A percentile compares a stretch with the other conserved stretches of the same genome.
These are phyloP conservation scores for Drosophila aff. DNA, from an alignment of 1,140 invertebrate species.

Conservation along the genomic window DNA sequence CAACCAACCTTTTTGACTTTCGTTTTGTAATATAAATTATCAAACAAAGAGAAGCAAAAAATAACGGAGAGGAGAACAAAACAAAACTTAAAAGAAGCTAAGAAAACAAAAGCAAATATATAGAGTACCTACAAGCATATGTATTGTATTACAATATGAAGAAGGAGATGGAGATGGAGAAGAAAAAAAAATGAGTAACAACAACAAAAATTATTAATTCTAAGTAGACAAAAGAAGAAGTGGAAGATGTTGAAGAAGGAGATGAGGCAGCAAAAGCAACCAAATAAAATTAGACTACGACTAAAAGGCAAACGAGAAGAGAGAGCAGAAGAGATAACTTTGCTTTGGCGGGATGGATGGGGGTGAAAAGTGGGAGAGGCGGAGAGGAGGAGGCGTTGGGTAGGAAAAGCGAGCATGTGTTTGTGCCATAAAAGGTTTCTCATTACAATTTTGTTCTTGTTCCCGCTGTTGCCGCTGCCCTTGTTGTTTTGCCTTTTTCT, in stretches of 20 bases:
- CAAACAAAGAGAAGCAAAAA: slow-evolving; percentile 23
- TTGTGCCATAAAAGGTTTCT: slow-evolving; percentile 79
- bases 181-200: slow-evolving; percentile 34
- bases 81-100: slow-evolving; percentile 1
- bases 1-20: slow-evolving; percentile 28
- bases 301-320: slow-evolving; percentile 55
- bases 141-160: slow-evolving; percentile 47
- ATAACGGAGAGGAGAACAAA: neutral
- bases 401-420: slow-evolving; percentile 74
- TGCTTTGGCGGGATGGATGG: slow-evolving; percentile 11
- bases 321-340: slow-evolving; percentile 38
- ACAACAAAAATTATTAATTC: slow-evolving; percentile 76
- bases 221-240: slow-evolving; percentile 67
- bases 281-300: slow-evolving; percentile 59
- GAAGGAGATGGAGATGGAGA: slow-evolving; percentile 13
- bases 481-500: slow-evolving; percentile 36
- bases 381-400: slow-evolving; percentile 1
- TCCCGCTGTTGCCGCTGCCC: slow-evolving; percentile 38
- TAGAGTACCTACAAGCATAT: slow-evolving; percentile 48
- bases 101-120: slow-evolving; percentile 42
- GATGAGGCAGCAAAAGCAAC: slow-evolving; percentile 40
- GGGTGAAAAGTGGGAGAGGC: neutral
- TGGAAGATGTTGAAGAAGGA: slow-evolving; percentile 11
- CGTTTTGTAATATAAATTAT: slow-evolving; percentile 43
- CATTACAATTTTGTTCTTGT: slow-evolving; percentile 66